These are phyloP conservation scores for Ceyx cyanopectus DNA, from an alignment of 2,113 vertebrate genomes.

Conservation along the genomic window DNA sequence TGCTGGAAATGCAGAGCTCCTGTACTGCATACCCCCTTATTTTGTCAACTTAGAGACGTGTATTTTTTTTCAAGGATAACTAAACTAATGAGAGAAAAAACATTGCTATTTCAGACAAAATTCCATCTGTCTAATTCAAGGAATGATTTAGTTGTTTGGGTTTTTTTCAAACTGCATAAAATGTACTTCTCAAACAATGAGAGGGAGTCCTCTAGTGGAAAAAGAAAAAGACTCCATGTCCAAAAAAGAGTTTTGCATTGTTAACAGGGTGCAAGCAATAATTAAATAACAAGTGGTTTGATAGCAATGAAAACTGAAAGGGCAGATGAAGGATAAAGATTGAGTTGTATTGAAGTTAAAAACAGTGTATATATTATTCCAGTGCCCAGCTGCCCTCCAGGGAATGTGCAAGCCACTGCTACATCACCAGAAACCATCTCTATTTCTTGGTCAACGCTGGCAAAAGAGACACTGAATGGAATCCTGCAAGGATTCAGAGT, in stretches of 20 bases:
- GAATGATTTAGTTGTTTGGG: not conserved
- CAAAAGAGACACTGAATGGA: constrained; percentile 94
- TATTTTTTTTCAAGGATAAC: not conserved
- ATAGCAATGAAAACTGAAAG: not conserved
- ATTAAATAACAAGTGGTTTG: not conserved
- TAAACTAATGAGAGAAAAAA: not conserved
- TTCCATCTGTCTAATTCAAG: not conserved
- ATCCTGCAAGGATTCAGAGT: constrained; percentile 97
- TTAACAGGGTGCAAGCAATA: not conserved
- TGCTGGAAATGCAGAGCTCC: not conserved
- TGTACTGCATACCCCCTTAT: not conserved
- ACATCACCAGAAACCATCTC: constrained; percentile 97
- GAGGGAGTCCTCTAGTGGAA: constrained; percentile 72
- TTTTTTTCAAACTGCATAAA: not conserved
- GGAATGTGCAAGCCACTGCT: constrained; percentile 94
- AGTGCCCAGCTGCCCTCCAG: constrained; percentile 96
- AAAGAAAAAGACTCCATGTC: not conserved
- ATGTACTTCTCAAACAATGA: constrained; percentile 26
- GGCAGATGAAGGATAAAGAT: not conserved
- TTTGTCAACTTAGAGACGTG: not conserved
- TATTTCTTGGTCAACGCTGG: constrained; percentile 92
- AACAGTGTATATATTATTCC: constrained; percentile 35
- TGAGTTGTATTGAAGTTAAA: not conserved
- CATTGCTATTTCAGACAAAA: not conserved
- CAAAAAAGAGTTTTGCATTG: not conserved